Base-by-base conservation (phyloP, 2,797 vertebrate genomes). In the Rhodeus uyekii region DNA sequence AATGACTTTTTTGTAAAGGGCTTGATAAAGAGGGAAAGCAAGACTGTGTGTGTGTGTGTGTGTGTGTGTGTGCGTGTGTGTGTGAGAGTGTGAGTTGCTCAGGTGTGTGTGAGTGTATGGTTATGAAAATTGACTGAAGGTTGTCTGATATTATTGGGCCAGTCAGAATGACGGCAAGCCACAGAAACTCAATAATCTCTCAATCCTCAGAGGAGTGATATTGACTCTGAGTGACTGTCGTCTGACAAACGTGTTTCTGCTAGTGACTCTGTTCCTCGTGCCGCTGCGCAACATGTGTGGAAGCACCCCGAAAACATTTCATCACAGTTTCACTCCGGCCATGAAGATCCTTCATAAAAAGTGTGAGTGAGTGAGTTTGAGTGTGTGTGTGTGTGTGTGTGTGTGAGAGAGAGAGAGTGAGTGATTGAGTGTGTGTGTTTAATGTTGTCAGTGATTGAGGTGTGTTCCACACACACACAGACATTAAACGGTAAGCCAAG, bases 221-320 rank as follows among this genome's bases (percentile, higher is more conserved):
- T 34, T 27, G 76, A 83, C 81, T 48, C 46, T 13, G 58, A 83
- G 80, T 67, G 76, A 81, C 77, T 76, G 76, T 60, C 67, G 42
- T 6, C 48, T 36, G 7, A 85, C 74, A 88, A 73, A 82, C 46
- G 61, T 77, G 71, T 36, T 55, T 85, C 72, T 68, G 65, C 80
- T 72, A 71, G 61, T 65, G 60, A 42, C 65, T 42, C 65, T 68
- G 38, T 9, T 18, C 36, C n/a, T n/a, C n/a, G n/a, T n/a, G n/a
- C n/a, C n/a, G n/a, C n/a, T n/a, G n/a, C n/a, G n/a, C n/a, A n/a
- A n/a, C n/a, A n/a, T n/a, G n/a, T n/a, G n/a, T n/a, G n/a, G n/a
- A n/a, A n/a, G n/a, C n/a, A n/a, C n/a, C n/a, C n/a, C n/a, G n/a
- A n/a, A 29, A 61, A 14, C 60, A 32, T 32, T 61, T 61, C 27